Base-by-base conservation (phyloP, 92 coral and sea anemone genomes). In the Porites rus region DNA sequence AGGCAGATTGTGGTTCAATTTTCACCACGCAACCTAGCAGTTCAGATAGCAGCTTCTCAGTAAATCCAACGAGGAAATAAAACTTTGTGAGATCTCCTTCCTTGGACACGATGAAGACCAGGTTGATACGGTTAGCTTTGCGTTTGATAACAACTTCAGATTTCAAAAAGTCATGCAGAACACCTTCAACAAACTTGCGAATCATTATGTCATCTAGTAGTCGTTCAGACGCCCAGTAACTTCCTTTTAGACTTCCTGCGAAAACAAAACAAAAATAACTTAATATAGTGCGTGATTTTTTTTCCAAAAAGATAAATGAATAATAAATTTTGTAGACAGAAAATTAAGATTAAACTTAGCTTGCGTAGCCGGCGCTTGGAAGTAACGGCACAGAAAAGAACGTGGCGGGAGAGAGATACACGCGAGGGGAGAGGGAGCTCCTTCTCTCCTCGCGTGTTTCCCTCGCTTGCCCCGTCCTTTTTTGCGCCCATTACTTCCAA, bases 61-160 rank as follows among this genome's bases (percentile, higher is more conserved):
- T 93, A 70, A 97, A 93, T 19, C 95, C 97, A 61, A 96, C 88
- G 56, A 95, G 93, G 82, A 97, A 97, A 79, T 97, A 97, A 54
- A 93, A 92, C 95, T 93, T 94, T 54, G 84, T 79, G 18, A 96
- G 28, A 63, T 89, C 96, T 82, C 74, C 84, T 8, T 87, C 89
- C 60, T 88, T 90, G 20, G 84, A 78, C 77, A 96, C 95, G 51
- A 95, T 82, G 76, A 97, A 93, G 22, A 93, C 90, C 69, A 97
- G 81, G 24, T 83, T 88, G 66, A 97, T 97, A 20, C 91, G 94
- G 81, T 97, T 97, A 83, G 92, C 98, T 86, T 89, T 94, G 65
- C 99, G 90, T 73, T 97, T 97, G 91, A 95, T 89, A 25, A 97
- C 92, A 71, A 97, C 88, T 83, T 95, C 98, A 65, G 99, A 97